Conservation (phyloP, 37 sponge, comb jelly and placozoan genomes). For the Cliona cf. orientalis region DNA sequence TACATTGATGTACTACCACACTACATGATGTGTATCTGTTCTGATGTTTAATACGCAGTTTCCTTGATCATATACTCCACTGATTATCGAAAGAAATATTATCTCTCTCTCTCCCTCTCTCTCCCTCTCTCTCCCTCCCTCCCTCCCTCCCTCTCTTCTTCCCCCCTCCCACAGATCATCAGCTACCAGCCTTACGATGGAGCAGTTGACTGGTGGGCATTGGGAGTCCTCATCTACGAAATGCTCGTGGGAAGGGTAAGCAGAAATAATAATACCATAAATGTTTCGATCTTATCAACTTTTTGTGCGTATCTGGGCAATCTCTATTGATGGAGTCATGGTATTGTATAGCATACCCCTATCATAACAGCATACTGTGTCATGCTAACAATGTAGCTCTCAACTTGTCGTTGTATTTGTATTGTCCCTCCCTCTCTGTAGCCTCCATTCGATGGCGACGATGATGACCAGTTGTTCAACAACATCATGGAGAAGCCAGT, state of each 20-base stretch:
- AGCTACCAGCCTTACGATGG: slow-evolving; percentile 87
- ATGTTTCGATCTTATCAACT: no score
- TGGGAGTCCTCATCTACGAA: slow-evolving; percentile 93
- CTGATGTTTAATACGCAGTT: neutral
- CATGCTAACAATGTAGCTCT: neutral
- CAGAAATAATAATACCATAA: no score
- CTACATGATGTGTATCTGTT: no score
- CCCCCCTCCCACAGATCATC: slow-evolving; percentile 73
- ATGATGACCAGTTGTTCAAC: slow-evolving; percentile 94
- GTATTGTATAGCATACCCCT: neutral
- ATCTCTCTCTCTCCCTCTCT: neutral
- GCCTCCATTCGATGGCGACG: slow-evolving; percentile 99
- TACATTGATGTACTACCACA: no score
- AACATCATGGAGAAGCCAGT: slow-evolving; percentile 85
- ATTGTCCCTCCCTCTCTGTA: slow-evolving; percentile 15
- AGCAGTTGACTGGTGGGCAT: slow-evolving; percentile 99
- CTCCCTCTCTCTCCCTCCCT: neutral
- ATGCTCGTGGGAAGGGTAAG: slow-evolving; percentile 95
- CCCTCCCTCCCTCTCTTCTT: neutral
- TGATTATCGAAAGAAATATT: neutral
- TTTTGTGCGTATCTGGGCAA: neutral
- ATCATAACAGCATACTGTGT: neutral
- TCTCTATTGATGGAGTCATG: neutral
- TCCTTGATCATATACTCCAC: neutral
- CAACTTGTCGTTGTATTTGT: neutral